These are phyloP conservation scores for Cinara cedri DNA, from an alignment of 2,888 invertebrate species.

Conservation along the genomic window DNA sequence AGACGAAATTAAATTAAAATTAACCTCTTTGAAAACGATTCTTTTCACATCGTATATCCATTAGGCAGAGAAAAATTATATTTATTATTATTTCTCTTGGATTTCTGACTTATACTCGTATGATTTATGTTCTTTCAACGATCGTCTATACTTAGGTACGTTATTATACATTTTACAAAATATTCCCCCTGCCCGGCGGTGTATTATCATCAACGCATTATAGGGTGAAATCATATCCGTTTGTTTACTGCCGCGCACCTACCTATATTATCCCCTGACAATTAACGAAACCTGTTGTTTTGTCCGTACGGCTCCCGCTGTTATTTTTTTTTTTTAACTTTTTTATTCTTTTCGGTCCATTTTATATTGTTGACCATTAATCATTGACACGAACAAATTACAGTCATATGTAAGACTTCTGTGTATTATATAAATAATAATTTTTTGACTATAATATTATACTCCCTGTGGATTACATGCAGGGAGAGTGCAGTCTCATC, in stretches of 20 bases:
- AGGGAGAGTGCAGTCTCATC: constrained; percentile 10
- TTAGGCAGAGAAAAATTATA: constrained; percentile 11
- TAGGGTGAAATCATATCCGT: constrained; percentile 38
- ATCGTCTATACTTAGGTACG: background rate
- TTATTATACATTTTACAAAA: constrained; percentile 7
- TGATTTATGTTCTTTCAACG: constrained; percentile 43
- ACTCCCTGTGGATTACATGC: background rate
- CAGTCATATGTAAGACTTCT: constrained; percentile 30
- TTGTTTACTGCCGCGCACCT: constrained; percentile 30
- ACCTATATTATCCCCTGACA: constrained; percentile 21
- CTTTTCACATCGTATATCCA: background rate
- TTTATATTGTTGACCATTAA: constrained; percentile 48
- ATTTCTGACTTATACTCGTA: constrained; percentile 14
- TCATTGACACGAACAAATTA: constrained; percentile 49
- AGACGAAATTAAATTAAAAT: constrained; percentile 19
- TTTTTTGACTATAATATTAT: background rate
- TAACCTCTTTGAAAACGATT: constrained; percentile 23
- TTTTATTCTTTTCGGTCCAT: constrained; percentile 45
- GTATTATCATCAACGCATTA: constrained; percentile 2
- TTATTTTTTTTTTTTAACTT: background rate
- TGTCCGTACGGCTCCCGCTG: constrained; percentile 40
- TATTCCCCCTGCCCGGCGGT: background rate
- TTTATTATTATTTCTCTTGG: background rate
- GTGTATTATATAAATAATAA: constrained; percentile 23
- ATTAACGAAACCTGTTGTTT: constrained; percentile 51